phyloP scores from a whole-genome alignment of 1,140 invertebrate species.

The Lysiphlebus fabarum region DNA sequence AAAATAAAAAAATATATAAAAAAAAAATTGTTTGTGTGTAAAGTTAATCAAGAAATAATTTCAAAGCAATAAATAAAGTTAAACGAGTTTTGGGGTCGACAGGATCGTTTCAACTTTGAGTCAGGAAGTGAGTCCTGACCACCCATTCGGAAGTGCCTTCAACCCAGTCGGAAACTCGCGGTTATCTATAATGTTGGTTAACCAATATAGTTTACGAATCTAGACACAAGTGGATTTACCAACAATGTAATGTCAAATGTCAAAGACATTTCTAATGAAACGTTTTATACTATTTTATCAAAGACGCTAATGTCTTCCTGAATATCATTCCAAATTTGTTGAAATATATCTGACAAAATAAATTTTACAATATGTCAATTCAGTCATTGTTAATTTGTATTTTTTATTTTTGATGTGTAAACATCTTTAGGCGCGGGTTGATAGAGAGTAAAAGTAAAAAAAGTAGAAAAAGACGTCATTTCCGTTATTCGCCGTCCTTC shows the following conservation, averaged over 20 bases:
- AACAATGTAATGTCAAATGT: constrained; percentile 3
- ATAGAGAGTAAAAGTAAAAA: too few species aligned
- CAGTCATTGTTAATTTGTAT: too few species aligned
- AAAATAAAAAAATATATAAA: too few species aligned
- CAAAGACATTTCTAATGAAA: not conserved
- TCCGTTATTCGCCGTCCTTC: too few species aligned
- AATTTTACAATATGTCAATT: too few species aligned
- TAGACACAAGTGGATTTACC: not conserved
- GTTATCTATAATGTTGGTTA: constrained; percentile 15
- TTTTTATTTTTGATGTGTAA: too few species aligned
- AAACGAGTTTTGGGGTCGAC: not conserved
- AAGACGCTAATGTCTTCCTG: not conserved
- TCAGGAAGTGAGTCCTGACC: constrained; percentile 12
- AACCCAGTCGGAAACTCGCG: constrained; percentile 15
- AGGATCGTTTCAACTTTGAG: not conserved
- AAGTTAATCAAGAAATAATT: constrained; percentile 1
- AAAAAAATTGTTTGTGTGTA: too few species aligned
- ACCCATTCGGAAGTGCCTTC: constrained; percentile 15
- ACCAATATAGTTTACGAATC: not conserved
- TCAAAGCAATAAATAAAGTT: constrained; percentile 8
- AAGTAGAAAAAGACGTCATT: too few species aligned
- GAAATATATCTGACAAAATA: too few species aligned
- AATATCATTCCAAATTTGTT: too few species aligned
- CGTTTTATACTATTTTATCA: not conserved
- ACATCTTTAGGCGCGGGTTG: too few species aligned